Evolutionary conservation across 2,113 vertebrate species (phyloP).

Genomic region (Carassius gibelio): DNA sequence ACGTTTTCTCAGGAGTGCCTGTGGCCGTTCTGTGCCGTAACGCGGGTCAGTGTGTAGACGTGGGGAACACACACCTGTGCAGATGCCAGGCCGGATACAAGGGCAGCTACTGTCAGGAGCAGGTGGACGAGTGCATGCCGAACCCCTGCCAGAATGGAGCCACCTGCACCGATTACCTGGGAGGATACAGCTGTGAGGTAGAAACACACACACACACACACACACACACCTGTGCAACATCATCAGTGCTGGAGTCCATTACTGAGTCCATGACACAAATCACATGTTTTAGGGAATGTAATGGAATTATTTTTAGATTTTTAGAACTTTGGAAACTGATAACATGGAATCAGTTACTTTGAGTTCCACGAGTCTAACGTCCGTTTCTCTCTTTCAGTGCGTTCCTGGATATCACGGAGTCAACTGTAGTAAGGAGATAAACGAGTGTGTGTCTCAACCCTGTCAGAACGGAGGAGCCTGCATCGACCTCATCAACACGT

Average conservation of each 20-base stretch:
- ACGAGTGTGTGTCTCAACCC: conserved; percentile 93
- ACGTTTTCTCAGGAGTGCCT: conserved; percentile 75
- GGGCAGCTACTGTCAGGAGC: conserved; percentile 95
- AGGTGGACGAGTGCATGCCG: conserved; percentile 93
- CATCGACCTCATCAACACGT: conserved; percentile 96
- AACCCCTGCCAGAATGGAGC: conserved; percentile 96
- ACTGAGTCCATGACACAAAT: too few relatives aligned
- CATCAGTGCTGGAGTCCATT: background rate
- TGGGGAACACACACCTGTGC: conserved; percentile 88
- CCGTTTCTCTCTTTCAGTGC: conserved; percentile 75
- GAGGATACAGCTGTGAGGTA: conserved; percentile 93
- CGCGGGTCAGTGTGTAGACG: conserved; percentile 87
- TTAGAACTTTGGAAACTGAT: too few relatives aligned
- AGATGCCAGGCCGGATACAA: conserved; percentile 92
- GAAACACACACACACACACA: background rate
- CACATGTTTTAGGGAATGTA: too few relatives aligned
- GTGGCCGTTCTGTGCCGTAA: conserved; percentile 85
- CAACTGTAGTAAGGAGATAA: conserved; percentile 95
- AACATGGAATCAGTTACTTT: too few relatives aligned
- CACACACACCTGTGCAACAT: background rate
- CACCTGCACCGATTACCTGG: conserved; percentile 92
- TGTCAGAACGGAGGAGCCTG: conserved; percentile 96
- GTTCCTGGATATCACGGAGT: conserved; percentile 90
- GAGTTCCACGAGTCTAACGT: background rate
- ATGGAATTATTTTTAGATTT: too few relatives aligned